A percentile compares a stretch with the other conserved stretches of the same genome.
Evolutionary conservation across 1,140 invertebrate genomes (phyloP).

Genomic region (Zophobas atratus): DNA sequence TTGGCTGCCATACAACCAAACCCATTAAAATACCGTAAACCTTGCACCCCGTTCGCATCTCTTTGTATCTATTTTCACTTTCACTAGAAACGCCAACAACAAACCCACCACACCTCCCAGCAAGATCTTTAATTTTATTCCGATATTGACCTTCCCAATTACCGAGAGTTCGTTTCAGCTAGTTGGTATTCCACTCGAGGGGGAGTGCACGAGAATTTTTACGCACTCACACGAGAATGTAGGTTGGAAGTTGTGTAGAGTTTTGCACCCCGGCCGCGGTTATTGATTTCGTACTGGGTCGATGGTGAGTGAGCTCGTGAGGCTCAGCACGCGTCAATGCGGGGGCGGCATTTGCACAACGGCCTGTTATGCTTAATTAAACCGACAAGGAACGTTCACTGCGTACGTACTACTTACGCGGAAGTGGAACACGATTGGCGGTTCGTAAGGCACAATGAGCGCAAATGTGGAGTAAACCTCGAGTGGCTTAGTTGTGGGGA

Average conservation of each 20-base stretch:
- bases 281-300: slow-evolving; percentile 49
- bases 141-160: no score
- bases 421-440: slow-evolving; percentile 8
- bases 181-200: no score
- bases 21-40: no score
- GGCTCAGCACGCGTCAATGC: slow-evolving; percentile 43
- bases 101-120: no score
- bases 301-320: slow-evolving; percentile 34
- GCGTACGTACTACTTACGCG: slow-evolving; percentile 15
- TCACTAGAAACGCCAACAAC: no score
- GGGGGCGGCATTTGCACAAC: slow-evolving; percentile 40
- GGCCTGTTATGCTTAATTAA: slow-evolving; percentile 38
- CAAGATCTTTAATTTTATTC: no score
- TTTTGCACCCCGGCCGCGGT: slow-evolving; percentile 45
- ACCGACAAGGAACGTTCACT: slow-evolving; percentile 36
- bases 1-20: no score
- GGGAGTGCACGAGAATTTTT: background rate
- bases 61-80: no score
- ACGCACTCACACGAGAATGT: slow-evolving; percentile 15
- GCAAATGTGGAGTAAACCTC: background rate
- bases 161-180: no score
- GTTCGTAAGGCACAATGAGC: background rate
- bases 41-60: no score
- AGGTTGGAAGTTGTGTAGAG: slow-evolving; percentile 21
- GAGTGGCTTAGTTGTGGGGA: background rate